Conservation (phyloP, 2,797 vertebrate genomes). For the Mormyrus hasselquistii region DNA sequence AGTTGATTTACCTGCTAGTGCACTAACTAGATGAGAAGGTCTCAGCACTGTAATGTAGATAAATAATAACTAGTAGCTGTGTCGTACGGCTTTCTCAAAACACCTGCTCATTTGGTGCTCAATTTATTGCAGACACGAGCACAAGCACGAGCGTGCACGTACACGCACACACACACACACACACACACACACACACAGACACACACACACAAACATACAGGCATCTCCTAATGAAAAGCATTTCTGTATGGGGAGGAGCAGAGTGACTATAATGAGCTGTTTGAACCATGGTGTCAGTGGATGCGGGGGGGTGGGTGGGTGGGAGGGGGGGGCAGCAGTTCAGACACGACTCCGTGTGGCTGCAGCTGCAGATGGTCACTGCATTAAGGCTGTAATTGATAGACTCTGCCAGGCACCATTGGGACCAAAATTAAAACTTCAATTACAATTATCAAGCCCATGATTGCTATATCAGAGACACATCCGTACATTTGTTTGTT, state of each 20-base stretch:
- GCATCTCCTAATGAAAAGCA: constrained; percentile 28
- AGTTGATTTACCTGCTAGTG: not conserved
- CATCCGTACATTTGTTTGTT: constrained; percentile 59
- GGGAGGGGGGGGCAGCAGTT: constrained; percentile 59
- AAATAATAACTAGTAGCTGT: not conserved
- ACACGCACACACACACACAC: not conserved
- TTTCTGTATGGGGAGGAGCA: constrained; percentile 32
- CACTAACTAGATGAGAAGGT: not conserved
- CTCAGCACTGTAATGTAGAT: not conserved
- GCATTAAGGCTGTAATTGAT: constrained; percentile 84
- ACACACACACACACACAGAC: not conserved
- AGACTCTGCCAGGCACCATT: constrained; percentile 80
- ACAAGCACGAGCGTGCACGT: not conserved
- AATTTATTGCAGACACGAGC: not conserved
- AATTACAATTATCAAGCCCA: constrained; percentile 75
- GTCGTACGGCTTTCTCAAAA: not conserved
- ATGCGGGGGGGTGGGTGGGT: constrained; percentile 44
- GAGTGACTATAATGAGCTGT: constrained; percentile 68
- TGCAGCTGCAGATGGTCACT: constrained; percentile 76
- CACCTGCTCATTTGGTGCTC: not conserved
- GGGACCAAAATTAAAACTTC: constrained; percentile 85
- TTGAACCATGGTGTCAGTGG: constrained; percentile 70
- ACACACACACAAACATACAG: constrained; percentile 3
- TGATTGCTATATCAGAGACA: constrained; percentile 63
- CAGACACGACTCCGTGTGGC: constrained; percentile 72